These are phyloP conservation scores for Amniataba percoides DNA, from an alignment of 2,797 vertebrate genomes.

Conservation along the genomic window DNA sequence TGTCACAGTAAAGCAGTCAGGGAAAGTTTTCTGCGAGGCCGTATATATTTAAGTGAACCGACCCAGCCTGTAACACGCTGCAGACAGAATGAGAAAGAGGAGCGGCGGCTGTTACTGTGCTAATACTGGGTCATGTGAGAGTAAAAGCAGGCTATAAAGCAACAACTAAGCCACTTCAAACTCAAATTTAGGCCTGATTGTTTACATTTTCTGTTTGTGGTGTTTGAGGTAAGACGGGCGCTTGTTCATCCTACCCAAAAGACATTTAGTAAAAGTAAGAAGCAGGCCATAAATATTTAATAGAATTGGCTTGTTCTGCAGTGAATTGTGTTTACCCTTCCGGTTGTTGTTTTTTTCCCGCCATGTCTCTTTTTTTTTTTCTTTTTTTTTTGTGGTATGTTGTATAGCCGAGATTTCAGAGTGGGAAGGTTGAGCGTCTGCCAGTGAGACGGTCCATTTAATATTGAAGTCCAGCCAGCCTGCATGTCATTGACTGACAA, in stretches of 20 bases:
- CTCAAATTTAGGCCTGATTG: background rate
- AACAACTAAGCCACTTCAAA: slow-evolving; percentile 24
- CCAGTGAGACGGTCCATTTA: slow-evolving; percentile 39
- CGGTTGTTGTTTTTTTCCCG: slow-evolving; percentile 26
- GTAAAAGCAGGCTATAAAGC: slow-evolving; percentile 30
- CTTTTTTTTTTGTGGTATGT: slow-evolving; percentile 20
- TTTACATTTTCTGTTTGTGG: slow-evolving; percentile 25
- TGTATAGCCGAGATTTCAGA: slow-evolving; percentile 21
- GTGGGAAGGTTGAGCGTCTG: slow-evolving; percentile 34
- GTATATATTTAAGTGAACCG: background rate
- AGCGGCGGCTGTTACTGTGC: background rate
- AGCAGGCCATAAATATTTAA: slow-evolving; percentile 53
- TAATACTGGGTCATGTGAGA: slow-evolving; percentile 8
- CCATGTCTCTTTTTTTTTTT: slow-evolving; percentile 20
- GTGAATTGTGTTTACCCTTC: slow-evolving; percentile 53
- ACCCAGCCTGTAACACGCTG: background rate
- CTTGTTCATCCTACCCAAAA: slow-evolving; percentile 31
- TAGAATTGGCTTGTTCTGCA: slow-evolving; percentile 29
- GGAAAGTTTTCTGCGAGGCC: background rate
- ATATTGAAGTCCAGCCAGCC: slow-evolving; percentile 47
- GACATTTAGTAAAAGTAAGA: slow-evolving; percentile 33
- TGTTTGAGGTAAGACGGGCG: background rate
- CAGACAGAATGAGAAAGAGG: background rate
- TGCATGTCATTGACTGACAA: slow-evolving; percentile 48
- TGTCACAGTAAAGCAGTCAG: background rate